phyloP scores from a whole-genome alignment of 2,888 invertebrate species.

The Dysmachus trigonus region DNA sequence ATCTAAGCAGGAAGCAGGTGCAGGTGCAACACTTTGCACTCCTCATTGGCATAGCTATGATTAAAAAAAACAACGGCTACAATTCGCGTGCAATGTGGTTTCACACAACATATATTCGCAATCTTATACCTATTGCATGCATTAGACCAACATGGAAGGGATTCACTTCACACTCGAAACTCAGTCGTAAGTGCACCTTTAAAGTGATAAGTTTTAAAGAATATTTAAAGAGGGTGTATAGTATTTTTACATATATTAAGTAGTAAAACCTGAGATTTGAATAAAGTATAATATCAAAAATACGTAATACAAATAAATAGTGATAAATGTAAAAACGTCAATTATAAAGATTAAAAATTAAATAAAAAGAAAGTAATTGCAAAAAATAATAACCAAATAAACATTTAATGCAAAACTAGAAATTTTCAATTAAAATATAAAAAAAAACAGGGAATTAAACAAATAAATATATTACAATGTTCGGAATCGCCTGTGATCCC shows the following conservation, averaged over 20 bases:
- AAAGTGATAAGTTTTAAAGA: not conserved
- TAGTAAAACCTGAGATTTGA: not conserved
- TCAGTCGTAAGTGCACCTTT: not conserved
- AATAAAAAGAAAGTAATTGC: too few relatives aligned
- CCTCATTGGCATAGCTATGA: not conserved
- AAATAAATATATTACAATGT: slow-evolving; percentile 55
- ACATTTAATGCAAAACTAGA: too few relatives aligned
- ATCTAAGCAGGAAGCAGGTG: not conserved
- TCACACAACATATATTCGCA: not conserved
- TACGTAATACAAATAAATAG: not conserved
- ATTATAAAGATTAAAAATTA: too few relatives aligned
- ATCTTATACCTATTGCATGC: not conserved
- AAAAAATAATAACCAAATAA: too few relatives aligned
- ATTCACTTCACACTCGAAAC: not conserved
- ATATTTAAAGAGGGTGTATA: not conserved
- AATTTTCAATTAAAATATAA: not conserved
- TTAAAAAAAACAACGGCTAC: not conserved
- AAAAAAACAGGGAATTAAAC: not conserved
- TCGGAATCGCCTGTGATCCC: slow-evolving; percentile 63
- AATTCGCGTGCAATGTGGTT: not conserved
- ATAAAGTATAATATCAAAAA: not conserved
- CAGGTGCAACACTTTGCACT: not conserved
- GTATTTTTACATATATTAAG: not conserved
- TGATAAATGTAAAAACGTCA: too few relatives aligned
- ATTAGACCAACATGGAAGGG: not conserved